A percentile compares a stretch with the other conserved stretches of the same genome.
These are phyloP conservation scores for Chionodraco myersi DNA, from an alignment of 2,113 vertebrate genomes.

Conservation along the genomic window DNA sequence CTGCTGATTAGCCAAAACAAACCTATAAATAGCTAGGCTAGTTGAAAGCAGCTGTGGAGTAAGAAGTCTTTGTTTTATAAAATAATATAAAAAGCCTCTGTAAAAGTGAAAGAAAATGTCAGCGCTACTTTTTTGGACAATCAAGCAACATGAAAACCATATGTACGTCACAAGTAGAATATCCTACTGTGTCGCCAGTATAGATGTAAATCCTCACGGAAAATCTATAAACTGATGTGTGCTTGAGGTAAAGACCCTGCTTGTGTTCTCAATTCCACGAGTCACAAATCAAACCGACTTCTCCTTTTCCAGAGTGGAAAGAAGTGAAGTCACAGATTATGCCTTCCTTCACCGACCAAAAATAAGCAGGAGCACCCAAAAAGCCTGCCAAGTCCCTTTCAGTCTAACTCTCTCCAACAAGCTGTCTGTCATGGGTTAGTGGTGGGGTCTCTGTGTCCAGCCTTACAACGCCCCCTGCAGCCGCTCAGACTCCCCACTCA, in stretches of 20 bases:
- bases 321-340: slow-evolving; percentile 71
- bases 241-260: slow-evolving; percentile 29
- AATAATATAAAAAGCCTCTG: neutral
- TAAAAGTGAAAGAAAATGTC: slow-evolving; percentile 3
- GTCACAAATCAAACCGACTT: slow-evolving; percentile 68
- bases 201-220: slow-evolving; percentile 64
- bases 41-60: slow-evolving; percentile 15
- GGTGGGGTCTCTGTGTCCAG: slow-evolving; percentile 20
- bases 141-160: slow-evolving; percentile 25
- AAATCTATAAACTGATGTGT: slow-evolving; percentile 72
- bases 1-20: slow-evolving; percentile 21
- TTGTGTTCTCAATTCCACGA: slow-evolving; percentile 63
- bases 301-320: slow-evolving; percentile 85
- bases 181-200: slow-evolving; percentile 34
- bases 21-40: slow-evolving; percentile 40
- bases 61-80: slow-evolving; percentile 2
- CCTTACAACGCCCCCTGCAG: slow-evolving; percentile 35
- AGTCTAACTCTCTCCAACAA: slow-evolving; percentile 41
- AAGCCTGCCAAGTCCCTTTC: slow-evolving; percentile 47
- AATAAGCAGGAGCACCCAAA: slow-evolving; percentile 56
- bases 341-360: slow-evolving; percentile 43
- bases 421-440: slow-evolving; percentile 24
- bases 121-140: neutral
- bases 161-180: slow-evolving; percentile 26
- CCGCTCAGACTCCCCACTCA: slow-evolving; percentile 31